A percentile compares a stretch with the other conserved stretches of the same genome.
phyloP scores from a whole-genome alignment of 2,888 invertebrate genomes.

The Eilema griseolum region DNA sequence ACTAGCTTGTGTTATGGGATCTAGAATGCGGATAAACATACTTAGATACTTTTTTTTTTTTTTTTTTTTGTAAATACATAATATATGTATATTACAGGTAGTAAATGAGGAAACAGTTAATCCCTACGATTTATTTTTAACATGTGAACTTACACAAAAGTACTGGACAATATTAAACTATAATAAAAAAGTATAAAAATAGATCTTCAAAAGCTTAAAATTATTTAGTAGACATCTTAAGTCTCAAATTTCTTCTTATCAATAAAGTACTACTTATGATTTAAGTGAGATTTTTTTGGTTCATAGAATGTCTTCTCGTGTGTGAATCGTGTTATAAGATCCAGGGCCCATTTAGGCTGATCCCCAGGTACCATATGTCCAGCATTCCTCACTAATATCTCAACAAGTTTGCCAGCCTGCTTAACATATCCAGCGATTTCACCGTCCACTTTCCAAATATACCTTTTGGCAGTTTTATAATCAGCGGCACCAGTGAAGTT shows the following conservation, averaged over 20 bases:
- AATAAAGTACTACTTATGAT: neutral
- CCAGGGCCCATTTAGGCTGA: conserved; percentile 92
- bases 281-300: conserved; percentile 31
- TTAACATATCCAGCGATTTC: conserved; percentile 93
- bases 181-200: neutral
- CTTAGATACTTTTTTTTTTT: too few species aligned
- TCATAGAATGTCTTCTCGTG: conserved; percentile 75
- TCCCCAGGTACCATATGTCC: conserved; percentile 94
- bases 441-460: conserved; percentile 90
- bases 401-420: conserved; percentile 90
- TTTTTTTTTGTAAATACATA: too few species aligned
- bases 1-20: too few species aligned
- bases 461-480: conserved; percentile 89
- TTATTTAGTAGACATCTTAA: neutral
- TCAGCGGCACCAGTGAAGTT: conserved; percentile 89
- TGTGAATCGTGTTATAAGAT: conserved; percentile 88
- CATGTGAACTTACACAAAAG: neutral
- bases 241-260: neutral
- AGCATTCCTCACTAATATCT: conserved; percentile 91
- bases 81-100: neutral
- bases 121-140: neutral
- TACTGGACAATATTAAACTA: neutral
- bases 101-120: neutral
- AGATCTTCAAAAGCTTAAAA: neutral
- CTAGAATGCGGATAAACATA: too few species aligned